Evolutionary conservation across 2,888 invertebrate genomes (phyloP).

Genomic region (Stenodema calcarata): DNA sequence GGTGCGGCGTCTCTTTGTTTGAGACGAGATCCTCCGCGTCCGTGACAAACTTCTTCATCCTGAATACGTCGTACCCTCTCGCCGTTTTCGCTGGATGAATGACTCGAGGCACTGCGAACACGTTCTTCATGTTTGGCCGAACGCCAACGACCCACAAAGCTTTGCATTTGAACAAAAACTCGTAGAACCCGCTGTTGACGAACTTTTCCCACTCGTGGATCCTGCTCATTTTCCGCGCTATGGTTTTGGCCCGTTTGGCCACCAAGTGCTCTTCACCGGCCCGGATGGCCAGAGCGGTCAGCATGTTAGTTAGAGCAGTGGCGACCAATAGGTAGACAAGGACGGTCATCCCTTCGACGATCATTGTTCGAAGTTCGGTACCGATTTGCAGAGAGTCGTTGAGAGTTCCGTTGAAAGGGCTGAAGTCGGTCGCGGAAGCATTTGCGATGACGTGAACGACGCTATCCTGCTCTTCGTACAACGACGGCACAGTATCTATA

Average conservation of each 20-base stretch:
- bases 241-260: neutral
- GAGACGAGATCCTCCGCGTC: neutral
- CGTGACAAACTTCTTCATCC: neutral
- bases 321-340: neutral
- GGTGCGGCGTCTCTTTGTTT: neutral
- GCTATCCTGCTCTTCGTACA: neutral
- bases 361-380: neutral
- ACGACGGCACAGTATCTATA: neutral
- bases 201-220: conserved; percentile 23
- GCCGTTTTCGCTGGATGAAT: neutral
- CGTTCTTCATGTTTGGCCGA: neutral
- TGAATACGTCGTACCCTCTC: neutral
- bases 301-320: neutral
- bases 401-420: neutral
- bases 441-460: neutral
- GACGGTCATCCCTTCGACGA: neutral
- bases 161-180: neutral
- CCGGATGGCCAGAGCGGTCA: conserved; percentile 1
- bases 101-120: neutral
- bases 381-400: neutral
- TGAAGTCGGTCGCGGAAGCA: neutral
- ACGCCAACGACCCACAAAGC: conserved; percentile 10
- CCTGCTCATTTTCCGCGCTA: neutral
- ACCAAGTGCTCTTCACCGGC: neutral
- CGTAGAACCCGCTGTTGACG: neutral